These are phyloP conservation scores for Hyles euphorbiae DNA, from an alignment of 1,140 invertebrate species.

Conservation along the genomic window DNA sequence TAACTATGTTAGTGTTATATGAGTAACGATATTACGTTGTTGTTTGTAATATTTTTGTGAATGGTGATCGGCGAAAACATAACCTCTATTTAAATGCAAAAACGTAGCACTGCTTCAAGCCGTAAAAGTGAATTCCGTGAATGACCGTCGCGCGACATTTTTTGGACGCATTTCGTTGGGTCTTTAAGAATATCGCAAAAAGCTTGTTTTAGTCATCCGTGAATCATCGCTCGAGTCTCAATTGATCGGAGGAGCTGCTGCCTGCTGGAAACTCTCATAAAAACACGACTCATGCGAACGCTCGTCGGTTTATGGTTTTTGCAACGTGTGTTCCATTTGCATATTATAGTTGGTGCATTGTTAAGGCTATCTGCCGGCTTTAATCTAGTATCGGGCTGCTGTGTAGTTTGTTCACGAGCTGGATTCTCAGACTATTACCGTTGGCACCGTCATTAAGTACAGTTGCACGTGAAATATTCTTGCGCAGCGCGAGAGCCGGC, in stretches of 20 bases:
- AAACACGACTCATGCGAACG: constrained; percentile 15
- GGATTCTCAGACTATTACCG: constrained; percentile 65
- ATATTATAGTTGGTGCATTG: constrained; percentile 55
- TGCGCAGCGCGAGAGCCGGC: constrained; percentile 51
- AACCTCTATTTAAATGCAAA: too few species aligned
- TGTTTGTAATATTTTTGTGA: too few species aligned
- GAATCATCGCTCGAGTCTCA: constrained; percentile 29
- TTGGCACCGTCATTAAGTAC: constrained; percentile 61
- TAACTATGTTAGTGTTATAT: too few species aligned
- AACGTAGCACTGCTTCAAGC: too few species aligned
- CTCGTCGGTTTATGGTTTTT: constrained; percentile 28
- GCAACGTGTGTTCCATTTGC: constrained; percentile 57
- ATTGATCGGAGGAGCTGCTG: neutral
- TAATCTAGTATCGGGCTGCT: constrained; percentile 52
- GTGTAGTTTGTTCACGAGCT: constrained; percentile 49
- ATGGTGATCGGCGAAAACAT: too few species aligned
- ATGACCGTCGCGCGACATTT: too few species aligned
- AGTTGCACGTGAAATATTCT: constrained; percentile 62
- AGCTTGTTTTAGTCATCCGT: constrained; percentile 47
- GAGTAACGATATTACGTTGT: too few species aligned
- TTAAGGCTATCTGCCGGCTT: constrained; percentile 57
- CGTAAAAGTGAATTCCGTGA: too few species aligned
- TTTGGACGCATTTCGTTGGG: too few species aligned
- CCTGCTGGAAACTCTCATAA: neutral
- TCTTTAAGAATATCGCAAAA: too few species aligned